Base-by-base conservation (phyloP, 35 echinoderm and acorn worm species). In the Ophioderma brevispina region DNA sequence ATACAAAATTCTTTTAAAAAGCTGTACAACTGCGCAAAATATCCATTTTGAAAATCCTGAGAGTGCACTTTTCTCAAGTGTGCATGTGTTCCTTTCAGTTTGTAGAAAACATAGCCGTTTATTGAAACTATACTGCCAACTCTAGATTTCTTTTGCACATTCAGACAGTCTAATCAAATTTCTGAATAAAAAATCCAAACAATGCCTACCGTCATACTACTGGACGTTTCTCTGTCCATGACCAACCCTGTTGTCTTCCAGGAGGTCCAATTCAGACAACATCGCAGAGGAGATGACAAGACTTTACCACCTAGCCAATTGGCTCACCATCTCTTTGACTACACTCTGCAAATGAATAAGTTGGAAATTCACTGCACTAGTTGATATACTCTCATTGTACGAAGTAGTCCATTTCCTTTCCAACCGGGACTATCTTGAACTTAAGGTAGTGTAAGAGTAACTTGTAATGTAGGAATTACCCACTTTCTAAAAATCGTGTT, bases 151-250 rank as follows among this genome's bases (percentile, higher is more conserved):
- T 25, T 75, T 75, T 75, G 13, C 13, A 30, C 33, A 30, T 64
- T 64, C 21, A 19, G 13, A 8, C 17, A 75, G 64, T 8, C n/a
- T 0, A 75, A 64, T 19, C 31, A 85, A n/a, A n/a, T n/a, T n/a
- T n/a, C n/a, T n/a, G 39, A 34, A 30, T 32, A n/a, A n/a, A n/a
- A n/a, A n/a, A n/a, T n/a, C n/a, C n/a, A n/a, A 81, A 93, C 32
- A 39, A 98, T 98, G 96, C 96, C 96, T 25, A 98, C 93, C 32
- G 80, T 98, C 13, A 78, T 98, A 1, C 78, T 98, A 6, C 41
- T 98, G 39, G 96, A 98, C 81, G 93, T 92, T 0, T 98, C 96
- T 31, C 55, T 98, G 36, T 98, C 96, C 40, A 98, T 98, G 96
- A 94, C 86, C 38, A 38, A 90, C 38, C 92, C 93, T 14, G 75